Evolutionary conservation across 2,113 vertebrate genomes (phyloP), one percentile per base, ranked within the genome.

Genomic region (Garra rufa): DNA sequence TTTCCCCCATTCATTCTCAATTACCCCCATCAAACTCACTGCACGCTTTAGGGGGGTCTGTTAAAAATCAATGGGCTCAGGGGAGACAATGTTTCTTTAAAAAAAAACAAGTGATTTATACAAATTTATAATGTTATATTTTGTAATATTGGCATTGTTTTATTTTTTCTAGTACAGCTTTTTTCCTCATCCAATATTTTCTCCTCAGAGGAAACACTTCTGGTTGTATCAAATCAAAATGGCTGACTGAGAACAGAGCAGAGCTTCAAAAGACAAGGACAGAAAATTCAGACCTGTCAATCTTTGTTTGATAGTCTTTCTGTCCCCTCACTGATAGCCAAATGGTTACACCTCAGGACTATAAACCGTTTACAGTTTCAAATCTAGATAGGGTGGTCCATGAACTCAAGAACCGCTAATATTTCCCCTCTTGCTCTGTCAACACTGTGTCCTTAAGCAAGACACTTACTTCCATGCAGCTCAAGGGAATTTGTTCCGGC

Each of bases 401-500:
- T 76, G 28, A 55, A 52, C 28, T 44, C 28, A 59, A 78, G 76
- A 59, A 55, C 28, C 17, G 2, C 48, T 52, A 55, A 43, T 79
- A 79, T 44, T 44, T 17, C 9, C 57, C 38, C n/a, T 11, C n/a
- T 63, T 26, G n/a, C 14, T 26, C 38, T 79, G 57, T 63, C 55
- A 79, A 44, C 15, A 17, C 14, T 46, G n/a, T 73, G 55, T 61
- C 50, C 55, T 79, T 44, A 61, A 79, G 76, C 38, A 26, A 63
- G 76, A 63, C 55, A 61, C 34, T 79, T 26, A 46, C 41, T 73
- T 79, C 76, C n/a, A 44, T 59, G n/a, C 24, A 28, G 38, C 76
- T 61, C 38, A 79, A 61, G 55, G 76, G 55, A 79, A 79, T 79
- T 43, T 79, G 76, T 79, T 78, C 55, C 14, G 2, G 55, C 38